These are phyloP conservation scores for Aegithalos caudatus DNA, from an alignment of 2,113 vertebrate genomes.

Conservation along the genomic window DNA sequence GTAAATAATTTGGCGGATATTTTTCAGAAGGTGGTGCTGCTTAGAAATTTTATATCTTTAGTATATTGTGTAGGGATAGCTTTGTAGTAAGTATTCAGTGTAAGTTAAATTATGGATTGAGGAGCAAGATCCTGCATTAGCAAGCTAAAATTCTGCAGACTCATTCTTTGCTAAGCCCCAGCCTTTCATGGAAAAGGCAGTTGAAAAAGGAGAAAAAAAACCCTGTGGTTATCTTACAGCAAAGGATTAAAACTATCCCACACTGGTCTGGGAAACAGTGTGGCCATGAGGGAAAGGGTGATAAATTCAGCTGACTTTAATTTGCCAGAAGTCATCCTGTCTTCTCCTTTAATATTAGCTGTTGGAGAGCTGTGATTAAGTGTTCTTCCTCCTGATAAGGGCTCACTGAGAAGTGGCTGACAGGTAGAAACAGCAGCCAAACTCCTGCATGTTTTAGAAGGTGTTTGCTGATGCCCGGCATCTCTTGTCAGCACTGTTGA, in stretches of 20 bases:
- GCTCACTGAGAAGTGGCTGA: not conserved
- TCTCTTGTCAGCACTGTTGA: not conserved
- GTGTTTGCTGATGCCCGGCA: not conserved
- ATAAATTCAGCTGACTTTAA: not conserved
- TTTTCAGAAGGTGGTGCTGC: not conserved
- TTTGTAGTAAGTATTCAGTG: not conserved
- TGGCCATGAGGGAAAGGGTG: not conserved
- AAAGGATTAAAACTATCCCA: not conserved
- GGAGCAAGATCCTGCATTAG: not conserved
- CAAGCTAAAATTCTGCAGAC: not conserved
- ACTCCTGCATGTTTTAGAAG: not conserved
- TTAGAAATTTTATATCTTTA: not conserved
- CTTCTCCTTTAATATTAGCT: not conserved
- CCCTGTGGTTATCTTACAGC: not conserved
- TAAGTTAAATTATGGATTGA: not conserved
- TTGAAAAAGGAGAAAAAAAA: not conserved
- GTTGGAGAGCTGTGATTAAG: constrained; percentile 21
- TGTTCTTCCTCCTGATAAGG: not conserved
- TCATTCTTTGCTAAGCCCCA: not conserved
- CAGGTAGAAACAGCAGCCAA: constrained; percentile 20
- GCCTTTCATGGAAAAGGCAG: not conserved
- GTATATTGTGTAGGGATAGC: not conserved
- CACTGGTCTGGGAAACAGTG: not conserved
- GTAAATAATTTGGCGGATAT: not conserved
- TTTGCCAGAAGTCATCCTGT: not conserved